Conservation (phyloP, 2,888 invertebrate genomes). For the Machimus rusticus region DNA sequence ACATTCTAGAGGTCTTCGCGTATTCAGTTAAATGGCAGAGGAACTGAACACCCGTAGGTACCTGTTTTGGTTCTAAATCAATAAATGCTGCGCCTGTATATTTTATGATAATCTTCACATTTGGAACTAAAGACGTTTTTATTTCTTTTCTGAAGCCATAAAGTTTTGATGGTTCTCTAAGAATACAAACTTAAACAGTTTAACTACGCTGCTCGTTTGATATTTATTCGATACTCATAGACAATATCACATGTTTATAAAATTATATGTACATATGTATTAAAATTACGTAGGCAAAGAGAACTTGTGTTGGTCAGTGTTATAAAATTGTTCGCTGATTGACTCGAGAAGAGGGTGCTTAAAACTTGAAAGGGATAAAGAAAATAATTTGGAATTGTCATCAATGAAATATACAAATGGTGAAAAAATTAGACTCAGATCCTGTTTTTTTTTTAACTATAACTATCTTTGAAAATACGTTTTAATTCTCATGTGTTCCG, state of each 20-base stretch:
- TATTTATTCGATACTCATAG: neutral
- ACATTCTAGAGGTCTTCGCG: neutral
- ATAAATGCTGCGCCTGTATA: neutral
- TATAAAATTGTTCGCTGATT: no score
- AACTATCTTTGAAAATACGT: no score
- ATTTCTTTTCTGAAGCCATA: neutral
- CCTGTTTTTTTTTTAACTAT: no score
- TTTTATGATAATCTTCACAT: neutral
- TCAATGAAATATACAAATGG: no score
- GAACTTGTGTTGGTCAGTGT: no score
- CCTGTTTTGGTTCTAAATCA: neutral
- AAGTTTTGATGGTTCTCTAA: neutral
- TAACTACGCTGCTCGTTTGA: neutral
- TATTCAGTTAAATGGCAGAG: neutral
- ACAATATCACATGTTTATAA: neutral
- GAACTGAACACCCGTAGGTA: neutral
- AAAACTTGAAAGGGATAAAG: no score
- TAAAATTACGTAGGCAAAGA: neutral
- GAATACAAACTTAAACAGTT: neutral
- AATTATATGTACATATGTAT: neutral
- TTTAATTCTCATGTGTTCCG: no score
- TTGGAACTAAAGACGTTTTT: neutral
- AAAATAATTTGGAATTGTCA: no score
- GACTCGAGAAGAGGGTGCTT: no score
- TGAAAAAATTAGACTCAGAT: no score